Evolutionary conservation across 1,140 invertebrate genomes (phyloP).

Genomic region (Helicoverpa armigera): DNA sequence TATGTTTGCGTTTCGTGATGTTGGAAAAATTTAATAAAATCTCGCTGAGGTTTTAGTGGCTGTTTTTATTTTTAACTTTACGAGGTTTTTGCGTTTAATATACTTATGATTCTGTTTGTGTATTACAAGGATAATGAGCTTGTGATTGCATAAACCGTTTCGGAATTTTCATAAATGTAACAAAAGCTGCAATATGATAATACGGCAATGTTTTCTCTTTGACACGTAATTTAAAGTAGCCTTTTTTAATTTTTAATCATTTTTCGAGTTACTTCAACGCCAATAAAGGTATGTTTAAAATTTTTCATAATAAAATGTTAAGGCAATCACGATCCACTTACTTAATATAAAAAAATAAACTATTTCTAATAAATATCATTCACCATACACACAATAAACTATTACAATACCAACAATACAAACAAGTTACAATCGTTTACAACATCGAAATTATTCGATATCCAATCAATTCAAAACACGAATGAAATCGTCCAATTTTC

Average conservation of each 20-base stretch:
- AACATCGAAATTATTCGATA: background rate
- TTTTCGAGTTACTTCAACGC: background rate
- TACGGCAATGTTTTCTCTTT: no score
- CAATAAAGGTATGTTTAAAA: background rate
- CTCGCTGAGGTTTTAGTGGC: no score
- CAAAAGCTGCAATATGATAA: no score
- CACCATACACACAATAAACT: background rate
- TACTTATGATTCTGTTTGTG: no score
- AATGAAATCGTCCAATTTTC: background rate
- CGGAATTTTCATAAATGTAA: no score
- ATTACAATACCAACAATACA: background rate
- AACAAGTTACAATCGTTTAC: background rate
- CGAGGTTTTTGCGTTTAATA: no score
- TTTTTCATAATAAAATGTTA: background rate
- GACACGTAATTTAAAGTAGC: no score
- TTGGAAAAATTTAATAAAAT: background rate
- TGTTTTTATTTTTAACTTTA: no score
- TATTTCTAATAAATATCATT: background rate
- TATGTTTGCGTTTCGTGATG: constrained; percentile 15
- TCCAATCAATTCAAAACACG: background rate
- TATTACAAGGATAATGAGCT: no score
- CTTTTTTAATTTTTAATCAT: background rate
- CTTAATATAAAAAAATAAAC: no score
- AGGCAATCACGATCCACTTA: no score
- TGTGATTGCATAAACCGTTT: no score